Percentiles rank a stretch among this genome's conserved stretches.
Evolutionary conservation across 92 coral and sea anemone species (phyloP).

Genomic region (Epizoanthus scotinus): DNA sequence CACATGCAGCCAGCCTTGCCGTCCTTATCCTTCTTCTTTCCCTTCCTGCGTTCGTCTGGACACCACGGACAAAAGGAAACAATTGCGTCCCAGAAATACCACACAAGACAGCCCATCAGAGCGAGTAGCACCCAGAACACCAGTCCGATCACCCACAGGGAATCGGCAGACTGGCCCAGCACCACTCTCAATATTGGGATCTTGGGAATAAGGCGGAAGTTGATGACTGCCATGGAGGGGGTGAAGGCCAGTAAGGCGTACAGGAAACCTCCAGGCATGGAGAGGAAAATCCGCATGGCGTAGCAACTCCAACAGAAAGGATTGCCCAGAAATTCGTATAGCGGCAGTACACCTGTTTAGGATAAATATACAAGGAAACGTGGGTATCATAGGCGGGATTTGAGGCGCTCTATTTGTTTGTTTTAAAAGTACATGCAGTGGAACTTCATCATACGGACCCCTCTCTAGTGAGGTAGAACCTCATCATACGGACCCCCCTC

Average conservation of each 20-base stretch:
- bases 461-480: too few relatives aligned
- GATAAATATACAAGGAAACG: background rate
- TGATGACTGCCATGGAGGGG: conserved; percentile 84
- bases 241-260: conserved; percentile 64
- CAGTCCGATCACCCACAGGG: conserved; percentile 74
- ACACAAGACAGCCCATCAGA: conserved; percentile 43
- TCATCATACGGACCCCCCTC: too few relatives aligned
- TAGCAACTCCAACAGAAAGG: conserved; percentile 96
- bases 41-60: conserved; percentile 56
- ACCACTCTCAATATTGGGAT: conserved; percentile 57
- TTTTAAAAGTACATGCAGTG: too few relatives aligned
- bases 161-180: conserved; percentile 65
- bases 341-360: conserved; percentile 72
- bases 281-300: conserved; percentile 64
- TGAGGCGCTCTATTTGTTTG: too few relatives aligned
- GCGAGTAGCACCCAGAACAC: conserved; percentile 74
- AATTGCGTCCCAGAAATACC: conserved; percentile 66
- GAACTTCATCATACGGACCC: too few relatives aligned
- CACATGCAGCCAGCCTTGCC: conserved; percentile 77
- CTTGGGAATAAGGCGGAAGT: conserved; percentile 59
- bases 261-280: conserved; percentile 70
- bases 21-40: conserved; percentile 43
- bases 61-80: conserved; percentile 86
- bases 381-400: too few relatives aligned
- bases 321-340: conserved; percentile 85